phyloP scores from a whole-genome alignment of 2,888 invertebrate species.

The Leucozona laternaria region DNA sequence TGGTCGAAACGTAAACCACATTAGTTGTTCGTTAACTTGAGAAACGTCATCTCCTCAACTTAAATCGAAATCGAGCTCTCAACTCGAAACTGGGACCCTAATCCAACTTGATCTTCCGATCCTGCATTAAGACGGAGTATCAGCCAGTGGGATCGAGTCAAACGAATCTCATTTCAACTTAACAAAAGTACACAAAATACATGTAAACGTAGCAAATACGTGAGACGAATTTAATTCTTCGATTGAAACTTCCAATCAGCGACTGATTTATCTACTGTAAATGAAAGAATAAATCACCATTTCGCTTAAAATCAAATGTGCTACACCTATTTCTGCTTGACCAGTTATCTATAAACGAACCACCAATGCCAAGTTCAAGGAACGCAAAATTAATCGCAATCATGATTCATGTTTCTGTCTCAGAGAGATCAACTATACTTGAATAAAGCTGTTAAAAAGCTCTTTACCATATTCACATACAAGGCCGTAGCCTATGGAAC shows the following conservation, averaged over 20 bases:
- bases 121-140: too few relatives aligned
- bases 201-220: too few relatives aligned
- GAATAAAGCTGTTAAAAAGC: slow-evolving; percentile 47
- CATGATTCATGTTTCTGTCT: slow-evolving; percentile 52
- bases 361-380: slow-evolving; percentile 80
- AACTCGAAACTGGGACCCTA: too few relatives aligned
- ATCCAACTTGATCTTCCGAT: too few relatives aligned
- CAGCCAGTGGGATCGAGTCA: too few relatives aligned
- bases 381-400: slow-evolving; percentile 76
- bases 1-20: too few relatives aligned
- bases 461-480: neutral
- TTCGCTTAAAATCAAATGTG: neutral
- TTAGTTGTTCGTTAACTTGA: too few relatives aligned
- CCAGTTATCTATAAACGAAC: slow-evolving; percentile 12
- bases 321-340: neutral
- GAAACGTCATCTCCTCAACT: too few relatives aligned
- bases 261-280: neutral
- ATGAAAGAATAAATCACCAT: neutral
- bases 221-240: neutral
- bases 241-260: neutral
- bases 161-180: too few relatives aligned
- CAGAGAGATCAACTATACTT: slow-evolving; percentile 43
- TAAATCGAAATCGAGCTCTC: too few relatives aligned
- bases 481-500: neutral
- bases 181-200: too few relatives aligned